These are phyloP conservation scores for Clarias fuscus DNA, from an alignment of 2,797 vertebrate species.

Conservation along the genomic window DNA sequence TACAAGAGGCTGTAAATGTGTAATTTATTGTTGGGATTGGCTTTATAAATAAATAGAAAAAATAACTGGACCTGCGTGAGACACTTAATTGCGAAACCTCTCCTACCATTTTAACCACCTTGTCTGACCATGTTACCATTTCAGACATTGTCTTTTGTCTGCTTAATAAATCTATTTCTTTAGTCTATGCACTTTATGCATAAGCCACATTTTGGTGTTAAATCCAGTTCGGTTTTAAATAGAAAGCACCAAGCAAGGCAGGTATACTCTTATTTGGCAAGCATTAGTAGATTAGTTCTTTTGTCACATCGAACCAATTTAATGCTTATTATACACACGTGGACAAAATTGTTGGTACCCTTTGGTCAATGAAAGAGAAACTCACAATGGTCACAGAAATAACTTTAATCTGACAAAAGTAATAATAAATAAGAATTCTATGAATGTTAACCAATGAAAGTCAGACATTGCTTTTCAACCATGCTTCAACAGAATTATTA, in stretches of 20 bases:
- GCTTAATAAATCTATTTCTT: background rate
- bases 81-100: background rate
- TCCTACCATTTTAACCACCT: background rate
- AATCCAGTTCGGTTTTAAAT: background rate
- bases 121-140: background rate
- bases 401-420: no score
- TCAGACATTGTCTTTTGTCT: background rate
- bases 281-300: background rate
- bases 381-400: no score
- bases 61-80: slow-evolving; percentile 7
- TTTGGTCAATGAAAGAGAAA: no score
- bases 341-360: no score
- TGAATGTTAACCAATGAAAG: no score
- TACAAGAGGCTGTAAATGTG: slow-evolving; percentile 58
- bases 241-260: background rate
- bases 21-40: slow-evolving; percentile 68
- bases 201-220: background rate
- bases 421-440: no score
- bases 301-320: background rate
- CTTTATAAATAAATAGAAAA: slow-evolving; percentile 66
- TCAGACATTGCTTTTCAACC: no score
- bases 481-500: no score
- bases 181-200: background rate
- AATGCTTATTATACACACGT: background rate
- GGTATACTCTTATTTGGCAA: background rate